phyloP scores from a whole-genome alignment of 1,140 invertebrate genomes.

The Aphelenchoides fujianensis region DNA sequence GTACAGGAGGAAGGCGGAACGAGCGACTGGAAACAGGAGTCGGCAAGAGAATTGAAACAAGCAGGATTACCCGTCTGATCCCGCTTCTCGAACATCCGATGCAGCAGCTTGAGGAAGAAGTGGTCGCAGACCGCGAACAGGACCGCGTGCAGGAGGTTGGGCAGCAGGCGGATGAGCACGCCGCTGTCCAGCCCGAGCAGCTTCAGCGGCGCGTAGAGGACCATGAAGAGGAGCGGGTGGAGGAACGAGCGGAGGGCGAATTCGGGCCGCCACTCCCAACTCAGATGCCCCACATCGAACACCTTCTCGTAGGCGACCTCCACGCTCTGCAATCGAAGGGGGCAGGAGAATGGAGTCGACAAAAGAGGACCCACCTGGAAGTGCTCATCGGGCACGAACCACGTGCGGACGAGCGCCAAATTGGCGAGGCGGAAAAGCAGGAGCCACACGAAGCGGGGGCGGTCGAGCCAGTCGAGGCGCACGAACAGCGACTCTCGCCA shows the following conservation, averaged over 20 bases:
- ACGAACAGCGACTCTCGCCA: not conserved
- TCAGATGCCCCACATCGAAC: not conserved
- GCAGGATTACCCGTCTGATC: not conserved
- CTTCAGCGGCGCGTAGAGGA: not conserved
- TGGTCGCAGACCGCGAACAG: constrained; percentile 7
- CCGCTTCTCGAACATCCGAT: constrained; percentile 13
- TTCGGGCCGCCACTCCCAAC: constrained; percentile 8
- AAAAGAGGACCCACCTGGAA: too few species aligned
- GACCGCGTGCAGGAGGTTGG: constrained; percentile 3
- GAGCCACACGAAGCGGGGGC: not conserved
- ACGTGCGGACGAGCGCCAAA: constrained; percentile 2
- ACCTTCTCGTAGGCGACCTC: constrained; percentile 11
- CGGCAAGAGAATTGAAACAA: too few species aligned
- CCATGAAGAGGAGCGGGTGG: constrained; percentile 12
- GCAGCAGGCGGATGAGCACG: constrained; percentile 8
- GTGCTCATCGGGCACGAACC: constrained; percentile 23
- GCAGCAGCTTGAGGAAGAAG: not conserved
- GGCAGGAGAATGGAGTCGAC: too few species aligned
- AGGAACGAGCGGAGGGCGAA: constrained; percentile 13
- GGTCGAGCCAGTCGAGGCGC: not conserved
- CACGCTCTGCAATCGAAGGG: constrained; percentile 7
- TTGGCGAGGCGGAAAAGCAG: not conserved
- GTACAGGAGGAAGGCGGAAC: constrained; percentile 4
- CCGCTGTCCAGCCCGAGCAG: not conserved
- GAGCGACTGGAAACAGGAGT: not conserved